These are phyloP conservation scores for Phaedon cochleariae DNA, from an alignment of 2,888 invertebrate species.

Conservation along the genomic window DNA sequence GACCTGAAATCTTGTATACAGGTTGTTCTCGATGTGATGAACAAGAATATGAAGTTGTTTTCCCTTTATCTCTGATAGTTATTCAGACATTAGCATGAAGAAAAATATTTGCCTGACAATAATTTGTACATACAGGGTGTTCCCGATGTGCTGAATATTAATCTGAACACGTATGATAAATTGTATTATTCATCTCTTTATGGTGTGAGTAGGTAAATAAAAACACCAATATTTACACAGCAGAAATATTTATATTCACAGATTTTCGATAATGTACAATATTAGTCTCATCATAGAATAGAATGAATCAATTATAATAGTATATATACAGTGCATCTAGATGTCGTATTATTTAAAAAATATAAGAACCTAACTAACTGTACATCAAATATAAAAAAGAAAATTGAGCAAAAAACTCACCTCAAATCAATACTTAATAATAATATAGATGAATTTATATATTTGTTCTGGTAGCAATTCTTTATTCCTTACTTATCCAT, in stretches of 20 bases:
- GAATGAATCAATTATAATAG: neutral
- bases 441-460: neutral
- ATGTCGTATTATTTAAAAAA: neutral
- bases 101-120: no score
- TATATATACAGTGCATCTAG: neutral
- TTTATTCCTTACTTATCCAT: neutral
- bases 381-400: constrained; percentile 35
- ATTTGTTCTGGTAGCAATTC: neutral
- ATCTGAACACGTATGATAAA: no score
- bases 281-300: neutral
- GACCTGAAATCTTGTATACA: no score
- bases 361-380: constrained; percentile 17
- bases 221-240: neutral
- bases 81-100: no score
- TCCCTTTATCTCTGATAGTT: no score
- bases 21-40: no score
- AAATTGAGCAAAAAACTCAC: constrained; percentile 40
- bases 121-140: no score
- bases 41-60: no score
- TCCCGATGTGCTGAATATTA: no score
- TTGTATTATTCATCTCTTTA: no score
- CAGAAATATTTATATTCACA: neutral
- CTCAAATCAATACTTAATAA: constrained; percentile 19
- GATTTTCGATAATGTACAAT: neutral
- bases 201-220: no score